Base-by-base conservation (phyloP, 2,797 vertebrate species). In the Botia almorhae region DNA sequence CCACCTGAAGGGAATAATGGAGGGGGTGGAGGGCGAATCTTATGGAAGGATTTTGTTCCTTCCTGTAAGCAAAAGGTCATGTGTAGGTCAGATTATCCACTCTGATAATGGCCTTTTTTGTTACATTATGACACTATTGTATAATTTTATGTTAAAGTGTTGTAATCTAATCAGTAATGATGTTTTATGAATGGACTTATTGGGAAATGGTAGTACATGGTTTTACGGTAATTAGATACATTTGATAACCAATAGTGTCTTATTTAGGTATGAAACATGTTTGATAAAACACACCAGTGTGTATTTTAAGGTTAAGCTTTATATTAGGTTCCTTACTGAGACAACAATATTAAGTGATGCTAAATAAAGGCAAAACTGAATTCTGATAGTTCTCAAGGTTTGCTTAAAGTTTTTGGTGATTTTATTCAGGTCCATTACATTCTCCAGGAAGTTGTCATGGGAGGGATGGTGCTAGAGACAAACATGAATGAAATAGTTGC, bases 401-500 rank as follows among this genome's bases (percentile, higher is more conserved):
- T 6, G 12, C 1, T 50, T 21, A 14, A 26, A 33, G 43, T 67
- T n/a, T 51, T 78, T 69, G 16, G 2, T 70, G 43, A 48, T 33
- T 68, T 8, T 36, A 10, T 51, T 48, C 81, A 98, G 97, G 96
- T 98, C 0, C 96, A 98, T 88, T 96, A 96, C 77, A 97, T 98
- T 86, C 87, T 98, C 69, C 96, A 98, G 89, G 97, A 98, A 91
- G 95, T 98, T 89, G 97, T 98, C 85, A 97, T 98, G 88, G 97
- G 97, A 0, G 96, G 97, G 2, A 98, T 98, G 97, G 97, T 98
- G 64, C 85, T 98, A 87, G 96, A 98, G 90, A 98, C 97, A 79
- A 98, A 97, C 88, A 98, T 98, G 97, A 98, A 96, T 11, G 97
- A 98, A 90, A 97, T 98, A 0, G 94, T 97, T 8, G 94, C 94